Base-by-base conservation (phyloP, 1,140 invertebrate species). In the Lasioglossum albipes region DNA sequence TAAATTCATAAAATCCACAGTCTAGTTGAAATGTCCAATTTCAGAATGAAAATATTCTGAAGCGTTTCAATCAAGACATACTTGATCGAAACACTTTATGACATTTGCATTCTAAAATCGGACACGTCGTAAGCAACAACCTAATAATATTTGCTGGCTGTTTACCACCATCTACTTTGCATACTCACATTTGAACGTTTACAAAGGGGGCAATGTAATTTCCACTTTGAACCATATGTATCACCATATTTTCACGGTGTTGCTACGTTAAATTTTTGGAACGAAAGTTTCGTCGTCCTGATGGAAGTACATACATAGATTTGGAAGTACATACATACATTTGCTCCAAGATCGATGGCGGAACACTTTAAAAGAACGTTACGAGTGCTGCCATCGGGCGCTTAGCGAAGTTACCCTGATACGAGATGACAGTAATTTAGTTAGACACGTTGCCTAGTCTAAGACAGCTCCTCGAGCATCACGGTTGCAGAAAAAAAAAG, bases 361-460 rank as follows among this genome's bases (percentile, higher is more conserved):
- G n/a, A n/a, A 9, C n/a, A 20, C 18, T 59, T 59, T 59, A 0
- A 59, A 59, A n/a, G 57, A 59, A 59, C 57, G 61, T 31, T 16
- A 31, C 10, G 22, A 62, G 61, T 18, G 54, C 6, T n/a, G 57
- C 18, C 57, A n/a, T 22, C 27, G 4, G 1, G 20, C 52, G 10
- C 2, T 71, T 45, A 41, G 7, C 67, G 7, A 52, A 64, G 75
- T 64, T 76, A 36, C 49, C 22, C 20, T 49, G 36, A 54, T 31
- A 69, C 20, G 20, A 61, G 73, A 75, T 36, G 54, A 69, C 52
- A 42, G 74, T 85, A 85, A 85, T 85, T 85, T 75, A 75, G 79
- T 64, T 52, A 20, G 67, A 75, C 74, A 70, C 31, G 78, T 71
- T 65, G 61, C 65, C 74, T 79, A 69, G 73, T 61, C 66, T 64